Percentiles rank a stretch among this genome's conserved stretches.
Conservation (phyloP, 2,113 vertebrate species). For the Apodemus speciosus region DNA sequence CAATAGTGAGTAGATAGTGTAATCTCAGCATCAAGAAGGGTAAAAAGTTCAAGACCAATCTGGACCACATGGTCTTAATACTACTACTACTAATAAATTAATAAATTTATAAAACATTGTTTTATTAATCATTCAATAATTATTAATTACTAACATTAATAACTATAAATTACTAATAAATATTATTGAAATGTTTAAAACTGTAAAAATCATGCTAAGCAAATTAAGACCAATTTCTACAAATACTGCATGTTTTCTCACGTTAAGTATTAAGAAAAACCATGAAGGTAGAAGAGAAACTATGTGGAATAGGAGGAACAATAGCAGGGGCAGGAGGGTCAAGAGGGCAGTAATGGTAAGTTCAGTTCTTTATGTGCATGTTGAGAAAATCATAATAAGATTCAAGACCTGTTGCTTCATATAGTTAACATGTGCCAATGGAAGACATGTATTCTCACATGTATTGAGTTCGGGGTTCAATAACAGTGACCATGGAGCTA, state of each 20-base stretch:
- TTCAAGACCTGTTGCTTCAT: not conserved
- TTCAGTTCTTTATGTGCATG: not conserved
- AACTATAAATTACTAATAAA: not conserved
- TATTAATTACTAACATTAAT: not conserved
- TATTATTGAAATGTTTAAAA: not conserved
- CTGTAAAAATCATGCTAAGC: not conserved
- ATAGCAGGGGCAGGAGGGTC: not conserved
- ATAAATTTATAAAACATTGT: not conserved
- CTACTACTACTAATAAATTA: not conserved
- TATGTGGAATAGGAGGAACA: not conserved
- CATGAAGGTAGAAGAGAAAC: not conserved
- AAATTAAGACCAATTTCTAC: not conserved
- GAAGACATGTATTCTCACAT: slow-evolving; percentile 13
- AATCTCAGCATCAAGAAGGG: not conserved
- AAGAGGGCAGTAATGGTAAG: not conserved
- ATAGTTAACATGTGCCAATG: not conserved
- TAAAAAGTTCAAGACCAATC: not conserved
- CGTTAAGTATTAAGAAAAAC: not conserved
- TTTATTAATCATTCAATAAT: too few species aligned
- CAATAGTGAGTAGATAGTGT: not conserved
- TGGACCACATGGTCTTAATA: not conserved
- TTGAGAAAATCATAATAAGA: not conserved
- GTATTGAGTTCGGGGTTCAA: not conserved
- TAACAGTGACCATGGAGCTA: not conserved
- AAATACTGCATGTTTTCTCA: not conserved